phyloP scores from a whole-genome alignment of 2,888 invertebrate species.

The Nycteola revayana region DNA sequence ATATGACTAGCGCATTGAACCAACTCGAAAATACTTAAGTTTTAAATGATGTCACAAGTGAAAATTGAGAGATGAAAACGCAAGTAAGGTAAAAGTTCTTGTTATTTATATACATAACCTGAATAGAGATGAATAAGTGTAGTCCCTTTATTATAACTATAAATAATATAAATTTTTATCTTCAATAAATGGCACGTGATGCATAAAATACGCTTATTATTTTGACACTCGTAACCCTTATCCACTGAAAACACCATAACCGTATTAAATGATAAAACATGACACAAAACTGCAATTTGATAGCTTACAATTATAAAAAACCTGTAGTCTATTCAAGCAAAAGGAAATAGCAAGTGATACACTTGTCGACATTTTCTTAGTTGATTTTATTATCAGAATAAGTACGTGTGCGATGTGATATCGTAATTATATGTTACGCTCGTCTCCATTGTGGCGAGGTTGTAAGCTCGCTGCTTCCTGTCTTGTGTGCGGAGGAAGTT shows the following conservation, averaged over 20 bases:
- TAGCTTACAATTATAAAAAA: conserved; percentile 33
- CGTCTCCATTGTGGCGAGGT: conserved; percentile 64
- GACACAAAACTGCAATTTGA: conserved; percentile 17
- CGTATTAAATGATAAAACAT: conserved; percentile 16
- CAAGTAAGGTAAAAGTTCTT: too few relatives aligned
- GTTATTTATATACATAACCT: too few relatives aligned
- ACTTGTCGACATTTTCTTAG: conserved; percentile 49
- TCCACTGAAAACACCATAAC: too few relatives aligned
- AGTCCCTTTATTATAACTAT: too few relatives aligned
- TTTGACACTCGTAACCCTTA: background rate
- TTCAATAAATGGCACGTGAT: too few relatives aligned
- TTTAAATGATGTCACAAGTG: too few relatives aligned
- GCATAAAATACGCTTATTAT: background rate
- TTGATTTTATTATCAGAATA: conserved; percentile 27
- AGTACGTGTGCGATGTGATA: conserved; percentile 54
- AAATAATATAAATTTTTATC: too few relatives aligned
- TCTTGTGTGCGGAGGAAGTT: conserved; percentile 45
- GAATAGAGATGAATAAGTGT: too few relatives aligned
- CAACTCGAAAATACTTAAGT: too few relatives aligned
- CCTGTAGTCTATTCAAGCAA: conserved; percentile 38
- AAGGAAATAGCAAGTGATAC: conserved; percentile 67
- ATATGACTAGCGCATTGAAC: too few relatives aligned
- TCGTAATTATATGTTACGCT: conserved; percentile 74
- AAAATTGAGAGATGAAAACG: too few relatives aligned
- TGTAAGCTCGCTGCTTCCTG: conserved; percentile 65